phyloP scores from a whole-genome alignment of 2,888 invertebrate species.

The Nymphalis polychloros region DNA sequence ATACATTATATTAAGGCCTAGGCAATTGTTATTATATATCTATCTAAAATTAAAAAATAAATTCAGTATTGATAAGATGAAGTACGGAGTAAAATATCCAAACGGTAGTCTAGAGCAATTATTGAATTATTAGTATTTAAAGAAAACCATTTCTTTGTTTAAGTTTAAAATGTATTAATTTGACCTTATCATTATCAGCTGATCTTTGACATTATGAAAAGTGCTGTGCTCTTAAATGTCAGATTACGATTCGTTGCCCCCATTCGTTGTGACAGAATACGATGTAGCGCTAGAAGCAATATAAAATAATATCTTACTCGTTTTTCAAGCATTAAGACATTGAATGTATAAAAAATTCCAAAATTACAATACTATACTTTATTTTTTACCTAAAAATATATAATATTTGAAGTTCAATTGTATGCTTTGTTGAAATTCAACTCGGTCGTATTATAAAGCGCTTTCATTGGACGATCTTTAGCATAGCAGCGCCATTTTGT shows the following conservation, averaged over 20 bases:
- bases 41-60: background rate
- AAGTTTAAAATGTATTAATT: conserved; percentile 15
- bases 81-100: too few species aligned
- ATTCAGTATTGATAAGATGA: too few species aligned
- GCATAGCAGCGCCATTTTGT: conserved; percentile 77
- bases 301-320: background rate
- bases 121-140: too few species aligned
- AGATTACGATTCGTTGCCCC: conserved; percentile 1
- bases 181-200: conserved; percentile 28
- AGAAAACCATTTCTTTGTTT: conserved; percentile 7
- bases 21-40: background rate
- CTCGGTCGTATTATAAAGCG: conserved; percentile 70
- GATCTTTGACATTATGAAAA: conserved; percentile 33
- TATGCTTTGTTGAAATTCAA: conserved; percentile 36
- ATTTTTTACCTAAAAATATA: too few species aligned
- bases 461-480: conserved; percentile 59
- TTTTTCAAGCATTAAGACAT: background rate
- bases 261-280: conserved; percentile 22
- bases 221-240: conserved; percentile 27
- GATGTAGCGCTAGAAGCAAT: background rate
- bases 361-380: background rate
- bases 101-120: too few species aligned
- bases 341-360: background rate
- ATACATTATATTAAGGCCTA: too few species aligned
- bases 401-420: background rate